Conservation (phyloP, 2,113 vertebrate species). For the Sitta europaea region DNA sequence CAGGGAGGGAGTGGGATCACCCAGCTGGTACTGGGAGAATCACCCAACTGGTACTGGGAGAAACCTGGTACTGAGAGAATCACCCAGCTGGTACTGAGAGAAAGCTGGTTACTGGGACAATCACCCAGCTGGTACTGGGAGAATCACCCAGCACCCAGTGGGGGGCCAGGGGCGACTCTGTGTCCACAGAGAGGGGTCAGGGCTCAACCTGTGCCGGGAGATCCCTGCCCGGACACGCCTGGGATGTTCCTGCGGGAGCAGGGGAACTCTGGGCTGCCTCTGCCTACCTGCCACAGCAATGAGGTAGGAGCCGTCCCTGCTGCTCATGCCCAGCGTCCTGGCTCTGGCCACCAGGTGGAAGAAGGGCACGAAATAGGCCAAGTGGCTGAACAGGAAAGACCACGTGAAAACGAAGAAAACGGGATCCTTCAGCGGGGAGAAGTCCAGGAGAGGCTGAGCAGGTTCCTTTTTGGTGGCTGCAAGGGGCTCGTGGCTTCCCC, state of each 20-base stretch:
- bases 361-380: slow-evolving; percentile 88
- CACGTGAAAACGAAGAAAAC: slow-evolving; percentile 90
- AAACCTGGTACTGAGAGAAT: background rate
- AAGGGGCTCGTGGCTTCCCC: background rate
- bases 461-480: background rate
- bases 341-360: slow-evolving; percentile 90
- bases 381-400: slow-evolving; percentile 89
- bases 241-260: accelerated
- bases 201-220: background rate
- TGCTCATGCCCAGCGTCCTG: slow-evolving; percentile 80
- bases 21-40: background rate
- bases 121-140: background rate
- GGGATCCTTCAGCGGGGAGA: slow-evolving; percentile 84
- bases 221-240: accelerated
- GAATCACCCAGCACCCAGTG: background rate
- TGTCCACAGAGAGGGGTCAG: background rate
- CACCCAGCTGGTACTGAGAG: too few species aligned
- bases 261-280: accelerated
- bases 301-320: slow-evolving; percentile 90
- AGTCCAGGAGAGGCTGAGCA: slow-evolving; percentile 70
- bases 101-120: too few species aligned
- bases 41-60: too few species aligned
- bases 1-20: background rate
- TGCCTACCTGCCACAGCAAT: slow-evolving; percentile 87
- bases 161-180: background rate